Evolutionary conservation across 1,140 invertebrate genomes (phyloP).

Genomic region (Episyrphus balteatus): DNA sequence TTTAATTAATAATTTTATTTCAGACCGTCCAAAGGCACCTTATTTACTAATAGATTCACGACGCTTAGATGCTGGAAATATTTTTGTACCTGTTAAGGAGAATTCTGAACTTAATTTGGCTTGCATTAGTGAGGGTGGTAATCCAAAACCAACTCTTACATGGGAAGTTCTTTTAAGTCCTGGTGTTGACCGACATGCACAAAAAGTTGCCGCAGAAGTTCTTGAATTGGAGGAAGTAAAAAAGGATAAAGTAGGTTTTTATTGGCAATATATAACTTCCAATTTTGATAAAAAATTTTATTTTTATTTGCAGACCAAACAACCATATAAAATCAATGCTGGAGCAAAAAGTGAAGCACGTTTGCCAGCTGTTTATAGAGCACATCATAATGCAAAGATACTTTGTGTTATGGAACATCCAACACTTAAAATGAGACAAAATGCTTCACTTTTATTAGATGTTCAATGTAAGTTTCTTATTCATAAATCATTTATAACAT

Average conservation of each 20-base stretch:
- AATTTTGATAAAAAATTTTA: background rate
- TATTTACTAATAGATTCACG: conserved; percentile 70
- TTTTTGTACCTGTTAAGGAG: conserved; percentile 71
- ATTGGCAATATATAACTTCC: background rate
- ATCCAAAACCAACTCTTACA: conserved; percentile 58
- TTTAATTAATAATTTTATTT: conserved; percentile 7
- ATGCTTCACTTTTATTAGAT: conserved; percentile 62
- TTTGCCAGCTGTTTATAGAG: conserved; percentile 52
- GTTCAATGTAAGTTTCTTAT: conserved; percentile 62
- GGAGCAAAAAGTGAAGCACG: conserved; percentile 50
- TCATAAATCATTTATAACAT: background rate
- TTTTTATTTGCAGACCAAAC: conserved; percentile 31
- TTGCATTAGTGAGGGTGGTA: conserved; percentile 73
- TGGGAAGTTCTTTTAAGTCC: conserved; percentile 58
- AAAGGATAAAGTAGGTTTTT: conserved; percentile 32
- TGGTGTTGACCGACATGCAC: conserved; percentile 41
- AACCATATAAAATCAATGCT: conserved; percentile 37
- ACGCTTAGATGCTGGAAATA: conserved; percentile 67
- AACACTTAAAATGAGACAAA: conserved; percentile 50
- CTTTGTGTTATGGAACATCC: conserved; percentile 62
- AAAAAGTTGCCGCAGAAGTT: conserved; percentile 35
- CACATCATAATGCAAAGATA: conserved; percentile 64
- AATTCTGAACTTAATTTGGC: conserved; percentile 65
- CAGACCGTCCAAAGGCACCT: conserved; percentile 64
- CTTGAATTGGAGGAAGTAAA: conserved; percentile 34